Percentiles rank a stretch among this genome's conserved stretches.
phyloP scores from a whole-genome alignment of 1,140 invertebrate genomes.

The Chymomyza costata region DNA sequence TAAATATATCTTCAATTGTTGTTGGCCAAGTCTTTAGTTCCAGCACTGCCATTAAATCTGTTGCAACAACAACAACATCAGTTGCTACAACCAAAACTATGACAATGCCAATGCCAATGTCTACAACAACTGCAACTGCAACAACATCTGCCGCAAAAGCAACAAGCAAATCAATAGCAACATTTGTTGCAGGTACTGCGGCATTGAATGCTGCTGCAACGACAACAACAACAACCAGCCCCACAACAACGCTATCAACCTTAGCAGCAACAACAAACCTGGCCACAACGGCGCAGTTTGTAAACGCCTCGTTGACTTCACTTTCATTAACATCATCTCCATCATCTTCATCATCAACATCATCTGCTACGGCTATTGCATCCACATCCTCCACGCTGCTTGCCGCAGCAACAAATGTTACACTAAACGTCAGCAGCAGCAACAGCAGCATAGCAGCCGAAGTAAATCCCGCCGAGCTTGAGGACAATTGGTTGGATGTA shows the following conservation, averaged over 20 bases:
- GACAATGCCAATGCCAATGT: constrained; percentile 32
- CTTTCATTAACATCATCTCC: constrained; percentile 48
- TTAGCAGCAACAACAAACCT: constrained; percentile 33
- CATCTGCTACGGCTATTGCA: constrained; percentile 16
- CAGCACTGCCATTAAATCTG: constrained; percentile 12
- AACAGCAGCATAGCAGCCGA: constrained; percentile 11
- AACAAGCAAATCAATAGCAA: constrained; percentile 43
- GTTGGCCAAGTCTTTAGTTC: no score
- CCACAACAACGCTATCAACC: constrained; percentile 13
- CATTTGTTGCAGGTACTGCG: constrained; percentile 37
- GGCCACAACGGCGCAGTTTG: constrained; percentile 53
- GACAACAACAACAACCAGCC: constrained; percentile 26
- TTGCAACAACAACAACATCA: not conserved
- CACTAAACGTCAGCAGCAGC: constrained; percentile 38
- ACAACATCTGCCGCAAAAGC: constrained; percentile 10
- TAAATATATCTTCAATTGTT: constrained; percentile 20
- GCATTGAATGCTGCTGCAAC: constrained; percentile 23
- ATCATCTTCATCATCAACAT: constrained; percentile 30
- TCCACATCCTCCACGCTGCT: constrained; percentile 10
- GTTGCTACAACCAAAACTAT: not conserved
- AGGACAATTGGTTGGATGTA: constrained; percentile 76
- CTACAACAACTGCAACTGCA: constrained; percentile 10
- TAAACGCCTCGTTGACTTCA: constrained; percentile 64
- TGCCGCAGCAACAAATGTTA: constrained; percentile 41
- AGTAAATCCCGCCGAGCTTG: constrained; percentile 14